Evolutionary conservation across 64 coral and sea anemone genomes (phyloP), one percentile per base, ranked within the genome.

Genomic region (Montipora efflorescens): DNA sequence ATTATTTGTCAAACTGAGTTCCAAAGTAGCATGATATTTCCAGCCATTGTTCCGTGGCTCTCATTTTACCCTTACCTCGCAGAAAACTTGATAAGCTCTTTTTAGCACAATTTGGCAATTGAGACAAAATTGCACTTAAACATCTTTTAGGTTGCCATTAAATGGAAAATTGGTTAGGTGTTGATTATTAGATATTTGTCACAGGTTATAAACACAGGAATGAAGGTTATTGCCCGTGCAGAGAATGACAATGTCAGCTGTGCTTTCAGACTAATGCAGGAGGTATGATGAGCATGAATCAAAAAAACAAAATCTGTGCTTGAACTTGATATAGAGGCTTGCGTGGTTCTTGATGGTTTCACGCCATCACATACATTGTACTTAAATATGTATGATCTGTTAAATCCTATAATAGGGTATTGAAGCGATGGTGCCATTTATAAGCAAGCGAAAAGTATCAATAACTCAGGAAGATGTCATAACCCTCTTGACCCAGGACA

Each of bases 401-500:
- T 49, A 46, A 18, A 48, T 67, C 57, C 46, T 62, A 28, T 28
- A 46, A 5, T 28, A 97, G 95, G 95, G 95, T 72, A 97, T 97
- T 78, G 95, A 97, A 57, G 75, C 86, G 49, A 15, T 94, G 47
- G 59, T 87, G 46, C 93, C 95, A 48, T 97, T 81, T 23, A 79
- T 97, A 48, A 94, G 82, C 87, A 97, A 97, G 48, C 90, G 95
- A 22, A 80, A 88, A 67, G 61, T 97, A 20, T 52, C 70, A 11
- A 44, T 97, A 51, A 89, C 92, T 5, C 92, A 97, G 70, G 23
- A 64, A 58, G 95, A 97, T 89, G 83, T 97, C 10, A 67, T 88
- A 20, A 49, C 92, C 73, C 44, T 97, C 23, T 74, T 97, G 75
- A 73, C 80, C 5, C 92, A 94, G 15, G 93, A 97, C 89, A 97